Conservation (phyloP, 2,113 vertebrate species). For the Tympanuchus pallidicinctus region DNA sequence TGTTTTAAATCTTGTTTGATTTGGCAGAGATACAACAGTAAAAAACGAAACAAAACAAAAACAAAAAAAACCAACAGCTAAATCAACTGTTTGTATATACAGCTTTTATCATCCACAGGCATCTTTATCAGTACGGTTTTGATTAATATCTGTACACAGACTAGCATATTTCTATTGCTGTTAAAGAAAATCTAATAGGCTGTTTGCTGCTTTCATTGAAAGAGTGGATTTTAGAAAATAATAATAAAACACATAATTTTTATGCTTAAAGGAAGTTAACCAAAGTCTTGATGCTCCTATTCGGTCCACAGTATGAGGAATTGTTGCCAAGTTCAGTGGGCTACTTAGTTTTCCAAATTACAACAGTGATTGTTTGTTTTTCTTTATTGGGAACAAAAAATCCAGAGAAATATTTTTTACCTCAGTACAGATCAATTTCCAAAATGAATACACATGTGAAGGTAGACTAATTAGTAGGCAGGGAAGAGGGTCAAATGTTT, state of each 20-base stretch:
- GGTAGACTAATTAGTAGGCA: neutral
- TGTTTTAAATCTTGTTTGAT: constrained; percentile 71
- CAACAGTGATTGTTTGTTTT: neutral
- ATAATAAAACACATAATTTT: neutral
- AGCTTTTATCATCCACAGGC: constrained; percentile 55
- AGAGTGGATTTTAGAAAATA: neutral
- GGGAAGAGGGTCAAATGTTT: neutral
- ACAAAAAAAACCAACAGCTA: neutral
- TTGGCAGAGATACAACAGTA: constrained; percentile 53
- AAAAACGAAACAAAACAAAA: neutral
- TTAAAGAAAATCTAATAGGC: neutral
- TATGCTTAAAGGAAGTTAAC: neutral
- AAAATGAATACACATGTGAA: neutral
- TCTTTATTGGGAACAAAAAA: constrained; percentile 26
- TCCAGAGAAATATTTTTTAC: neutral
- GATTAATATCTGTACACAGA: constrained; percentile 53
- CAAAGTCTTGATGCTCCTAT: neutral
- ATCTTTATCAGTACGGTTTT: constrained; percentile 64
- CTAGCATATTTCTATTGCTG: constrained; percentile 10
- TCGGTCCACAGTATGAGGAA: neutral
- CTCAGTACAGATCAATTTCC: neutral
- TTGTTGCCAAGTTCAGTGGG: neutral
- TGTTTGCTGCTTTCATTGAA: neutral
- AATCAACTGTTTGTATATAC: constrained; percentile 58
- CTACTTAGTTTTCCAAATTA: neutral